These are phyloP conservation scores for Gymnarchus niloticus DNA, from an alignment of 2,113 vertebrate genomes.

Conservation along the genomic window DNA sequence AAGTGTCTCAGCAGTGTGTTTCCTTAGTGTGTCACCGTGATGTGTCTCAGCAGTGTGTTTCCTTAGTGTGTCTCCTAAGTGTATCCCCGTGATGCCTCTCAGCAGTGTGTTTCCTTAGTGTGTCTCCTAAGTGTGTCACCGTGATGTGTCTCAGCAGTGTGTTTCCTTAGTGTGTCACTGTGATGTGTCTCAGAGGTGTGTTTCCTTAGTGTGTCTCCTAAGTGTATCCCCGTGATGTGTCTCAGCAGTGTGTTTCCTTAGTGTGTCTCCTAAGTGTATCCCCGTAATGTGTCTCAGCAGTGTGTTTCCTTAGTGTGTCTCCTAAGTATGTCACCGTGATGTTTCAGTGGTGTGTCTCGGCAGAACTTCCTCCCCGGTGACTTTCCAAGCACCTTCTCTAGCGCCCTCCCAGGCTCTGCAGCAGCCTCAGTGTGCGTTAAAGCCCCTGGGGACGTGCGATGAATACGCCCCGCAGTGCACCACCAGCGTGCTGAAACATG, in stretches of 20 bases:
- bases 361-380: not conserved
- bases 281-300: not conserved
- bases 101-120: no score
- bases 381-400: conserved; percentile 1
- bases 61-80: no score
- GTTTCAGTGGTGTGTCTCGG: not conserved
- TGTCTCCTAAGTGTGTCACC: no score
- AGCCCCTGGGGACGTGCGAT: not conserved
- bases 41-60: no score
- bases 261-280: not conserved
- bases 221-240: not conserved
- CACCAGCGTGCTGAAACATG: not conserved
- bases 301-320: not conserved
- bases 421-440: not conserved
- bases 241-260: not conserved
- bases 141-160: no score
- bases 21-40: not conserved
- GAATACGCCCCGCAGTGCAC: not conserved
- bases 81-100: no score
- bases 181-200: no score
- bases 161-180: no score
- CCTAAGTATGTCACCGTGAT: not conserved
- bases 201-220: no score
- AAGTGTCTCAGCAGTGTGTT: not conserved
- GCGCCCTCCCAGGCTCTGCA: no score